Base-by-base conservation (phyloP, 2,888 invertebrate genomes). In the Creontiades dilutus region DNA sequence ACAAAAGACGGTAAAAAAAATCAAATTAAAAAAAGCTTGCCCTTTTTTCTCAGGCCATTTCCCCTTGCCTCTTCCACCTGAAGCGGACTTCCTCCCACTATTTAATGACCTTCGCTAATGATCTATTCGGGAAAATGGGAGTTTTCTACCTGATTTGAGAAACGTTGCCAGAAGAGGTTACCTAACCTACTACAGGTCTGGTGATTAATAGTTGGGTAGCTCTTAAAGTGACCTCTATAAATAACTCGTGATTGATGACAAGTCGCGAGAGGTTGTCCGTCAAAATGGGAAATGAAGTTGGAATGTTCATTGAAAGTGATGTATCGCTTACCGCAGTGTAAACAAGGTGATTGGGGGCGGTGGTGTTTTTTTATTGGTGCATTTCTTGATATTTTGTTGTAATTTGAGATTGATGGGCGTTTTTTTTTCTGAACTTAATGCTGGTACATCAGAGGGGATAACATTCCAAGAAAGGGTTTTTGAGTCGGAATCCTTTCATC, bases 81-180 rank as follows among this genome's bases (percentile, higher is more conserved):
- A 11, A 11, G 16, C 52, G 3, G 23, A 68, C 68, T 68, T 68
- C 68, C 68, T 19, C 16, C n/a, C 78, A 80, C 78, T 80, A 28
- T 75, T 28, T 75, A 75, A 75, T 75, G 78, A 80, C 78, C 78
- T 80, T 80, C 78, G 14, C 78, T 80, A 80, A 80, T 80, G 78
- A 80, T 80, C 78, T n/a, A 68, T 23, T 23, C 13, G 23, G 68
- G 13, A 23, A 16, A 48, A 13, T 7, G 68, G 68, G 68, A 4
- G 23, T 23, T 12, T n/a, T 27, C 23, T 68, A 23, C 68, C 68
- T 68, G 68, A 68, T 68, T 68, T 68, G 68, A 68, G 52, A 52
- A 52, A 52, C 13, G 68, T 68, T 23, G 13, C 52, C 16, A 19
- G n/a, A 27, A 68, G 68, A 23, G 61, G 11, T 68, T n/a, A 68